Base-by-base conservation (phyloP, 2,888 invertebrate genomes). In the Cenopis cana region DNA sequence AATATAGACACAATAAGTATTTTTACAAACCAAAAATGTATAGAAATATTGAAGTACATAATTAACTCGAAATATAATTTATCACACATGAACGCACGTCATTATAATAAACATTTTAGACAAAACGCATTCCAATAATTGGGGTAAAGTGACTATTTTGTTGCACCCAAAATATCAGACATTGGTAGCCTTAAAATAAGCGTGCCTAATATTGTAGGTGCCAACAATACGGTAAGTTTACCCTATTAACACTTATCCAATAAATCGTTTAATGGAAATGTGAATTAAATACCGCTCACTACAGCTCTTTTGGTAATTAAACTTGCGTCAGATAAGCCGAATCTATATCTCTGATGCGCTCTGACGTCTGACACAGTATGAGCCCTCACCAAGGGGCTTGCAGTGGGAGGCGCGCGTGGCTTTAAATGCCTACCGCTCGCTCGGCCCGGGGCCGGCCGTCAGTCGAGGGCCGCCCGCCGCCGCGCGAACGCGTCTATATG, bases 21-120 rank as follows among this genome's bases (percentile, higher is more conserved):
- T 46, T n/a, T 60, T 46, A 60, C 60, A 60, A 46, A 49, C 46
- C 46, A 60, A 49, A 60, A 60, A 60, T 29, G 29, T 11, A 60
- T 29, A 24, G 11, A 60, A 60, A 59, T 24, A 20, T 20, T 41
- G 20, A 20, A 36, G 60, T 60, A 60, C 46, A 60, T 60, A 60
- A 46, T 46, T 60, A 60, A 60, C 29, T 49, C 60, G 46, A 60
- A 29, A 24, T 60, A 60, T 60, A 60, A 60, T 46, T 60, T 60
- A 60, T 60, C 60, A 60, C 60, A 29, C 46, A 14, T 10, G 24
- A 11, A 60, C 29, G 60, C 11, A 14, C 20, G 14, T 6, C 14
- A n/a, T 1, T 20, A 12, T 36, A 41, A 29, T 17, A 60, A 24
- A 46, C 24, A 24, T 46, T 60, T 11, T 41, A 36, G 4, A 59